A percentile compares a stretch with the other conserved stretches of the same genome.
Evolutionary conservation across 2,113 vertebrate genomes (phyloP).

Genomic region (Syngnathoides biaculeatus): DNA sequence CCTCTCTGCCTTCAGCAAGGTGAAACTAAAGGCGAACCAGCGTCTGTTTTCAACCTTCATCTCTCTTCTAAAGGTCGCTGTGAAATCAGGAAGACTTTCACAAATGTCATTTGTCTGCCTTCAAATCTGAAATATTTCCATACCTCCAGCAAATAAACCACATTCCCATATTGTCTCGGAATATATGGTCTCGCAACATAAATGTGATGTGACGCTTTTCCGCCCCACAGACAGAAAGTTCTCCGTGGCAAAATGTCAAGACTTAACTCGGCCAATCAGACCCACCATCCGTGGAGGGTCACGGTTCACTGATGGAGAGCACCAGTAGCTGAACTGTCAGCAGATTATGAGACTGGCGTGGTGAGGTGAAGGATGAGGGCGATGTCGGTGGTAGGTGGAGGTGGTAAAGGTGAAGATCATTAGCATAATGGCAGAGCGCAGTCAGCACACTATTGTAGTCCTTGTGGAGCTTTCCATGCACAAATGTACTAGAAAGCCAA

Average conservation of each 20-base stretch:
- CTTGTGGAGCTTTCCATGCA: background rate
- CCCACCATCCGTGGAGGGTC: conserved; percentile 12
- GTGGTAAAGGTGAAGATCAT: conserved; percentile 44
- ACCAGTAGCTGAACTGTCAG: conserved; percentile 44
- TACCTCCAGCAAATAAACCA: background rate
- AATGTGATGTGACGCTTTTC: conserved; percentile 24
- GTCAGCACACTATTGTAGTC: conserved; percentile 41
- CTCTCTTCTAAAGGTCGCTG: conserved; percentile 13
- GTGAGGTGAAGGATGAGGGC: conserved; percentile 24
- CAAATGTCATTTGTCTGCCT: conserved; percentile 23
- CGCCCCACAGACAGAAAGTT: background rate
- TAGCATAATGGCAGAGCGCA: conserved; percentile 34
- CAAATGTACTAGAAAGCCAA: background rate
- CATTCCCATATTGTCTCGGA: conserved; percentile 8
- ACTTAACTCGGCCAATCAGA: conserved; percentile 45
- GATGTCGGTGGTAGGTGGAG: conserved; percentile 29
- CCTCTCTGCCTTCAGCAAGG: conserved; percentile 27
- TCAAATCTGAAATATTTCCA: conserved; percentile 10
- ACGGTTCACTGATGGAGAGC: conserved; percentile 39
- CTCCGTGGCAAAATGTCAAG: conserved; percentile 39
- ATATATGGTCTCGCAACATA: background rate
- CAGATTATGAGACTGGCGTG: conserved; percentile 22
- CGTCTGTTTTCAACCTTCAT: conserved; percentile 29
- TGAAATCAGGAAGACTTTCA: conserved; percentile 9
- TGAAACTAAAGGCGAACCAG: conserved; percentile 33